Percentiles rank a stretch among this genome's conserved stretches.
Conservation (phyloP, 53 echinoderm and acorn worm species). For the Paracentrotus lividus region DNA sequence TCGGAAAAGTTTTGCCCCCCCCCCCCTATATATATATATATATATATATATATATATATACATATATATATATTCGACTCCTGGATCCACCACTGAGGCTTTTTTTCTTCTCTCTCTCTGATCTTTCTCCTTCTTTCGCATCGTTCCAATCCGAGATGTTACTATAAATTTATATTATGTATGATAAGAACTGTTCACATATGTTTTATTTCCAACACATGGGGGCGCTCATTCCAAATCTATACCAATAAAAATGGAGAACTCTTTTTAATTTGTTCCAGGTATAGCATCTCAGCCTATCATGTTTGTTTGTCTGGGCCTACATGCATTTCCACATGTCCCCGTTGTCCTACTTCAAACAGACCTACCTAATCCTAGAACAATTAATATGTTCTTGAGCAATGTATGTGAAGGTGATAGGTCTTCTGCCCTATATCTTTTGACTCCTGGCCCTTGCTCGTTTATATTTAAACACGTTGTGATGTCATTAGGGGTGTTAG, state of each 20-base stretch:
- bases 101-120: too few species aligned
- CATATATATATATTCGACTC: too few species aligned
- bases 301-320: not conserved
- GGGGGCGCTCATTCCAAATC: not conserved
- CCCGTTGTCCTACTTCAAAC: constrained; percentile 12
- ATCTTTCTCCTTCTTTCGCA: too few species aligned
- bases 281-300: not conserved
- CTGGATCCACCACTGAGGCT: too few species aligned
- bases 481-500: constrained; percentile 60
- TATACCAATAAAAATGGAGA: not conserved
- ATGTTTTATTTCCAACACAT: constrained; percentile 5
- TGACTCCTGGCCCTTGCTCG: not conserved
- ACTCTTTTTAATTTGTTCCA: not conserved
- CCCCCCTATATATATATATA: too few species aligned
- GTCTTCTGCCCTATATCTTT: constrained; percentile 19
- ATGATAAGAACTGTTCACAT: not conserved
- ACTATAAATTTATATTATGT: too few species aligned
- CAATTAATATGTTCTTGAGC: constrained; percentile 12
- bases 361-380: not conserved
- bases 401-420: constrained; percentile 28
- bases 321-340: not conserved
- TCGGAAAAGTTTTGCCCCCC: too few species aligned
- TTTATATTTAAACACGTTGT: constrained; percentile 60
- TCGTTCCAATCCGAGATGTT: too few species aligned
- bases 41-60: too few species aligned